Percentiles rank a stretch among this genome's conserved stretches.
Evolutionary conservation across 2,888 invertebrate genomes (phyloP).

Genomic region (Amorpha juglandis): DNA sequence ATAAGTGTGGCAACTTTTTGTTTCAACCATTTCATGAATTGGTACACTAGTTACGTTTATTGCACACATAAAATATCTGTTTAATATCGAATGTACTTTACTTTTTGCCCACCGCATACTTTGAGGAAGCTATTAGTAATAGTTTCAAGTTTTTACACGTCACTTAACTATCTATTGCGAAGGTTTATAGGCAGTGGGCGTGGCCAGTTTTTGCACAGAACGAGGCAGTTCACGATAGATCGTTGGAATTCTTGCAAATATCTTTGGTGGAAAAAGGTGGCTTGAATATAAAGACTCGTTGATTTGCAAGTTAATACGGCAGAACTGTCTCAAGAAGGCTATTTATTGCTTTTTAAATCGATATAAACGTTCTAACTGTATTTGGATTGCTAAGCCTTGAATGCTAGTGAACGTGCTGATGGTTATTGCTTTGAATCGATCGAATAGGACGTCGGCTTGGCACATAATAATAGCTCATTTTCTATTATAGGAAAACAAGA

Average conservation of each 20-base stretch:
- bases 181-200: constrained; percentile 54
- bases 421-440: constrained; percentile 10
- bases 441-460: background rate
- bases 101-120: constrained; percentile 36
- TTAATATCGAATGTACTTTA: constrained; percentile 25
- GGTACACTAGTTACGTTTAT: constrained; percentile 25
- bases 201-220: constrained; percentile 58
- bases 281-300: constrained; percentile 17
- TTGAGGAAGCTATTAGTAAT: constrained; percentile 54
- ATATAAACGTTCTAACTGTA: constrained; percentile 20
- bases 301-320: constrained; percentile 20
- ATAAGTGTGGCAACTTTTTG: constrained; percentile 23
- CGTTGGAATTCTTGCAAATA: constrained; percentile 58
- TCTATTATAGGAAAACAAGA: background rate
- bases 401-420: constrained; percentile 14
- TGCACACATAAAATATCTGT: constrained; percentile 25
- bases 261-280: constrained; percentile 36
- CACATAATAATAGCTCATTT: background rate
- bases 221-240: constrained; percentile 49
- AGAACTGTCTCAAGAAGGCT: constrained; percentile 20
- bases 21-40: constrained; percentile 20
- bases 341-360: constrained; percentile 22
- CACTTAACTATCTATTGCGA: constrained; percentile 50
- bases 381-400: constrained; percentile 5
- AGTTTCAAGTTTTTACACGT: constrained; percentile 50